A percentile compares a stretch with the other conserved stretches of the same genome.
These are phyloP conservation scores for Proteles cristata DNA, from an alignment of 2,113 vertebrate genomes.

Conservation along the genomic window DNA sequence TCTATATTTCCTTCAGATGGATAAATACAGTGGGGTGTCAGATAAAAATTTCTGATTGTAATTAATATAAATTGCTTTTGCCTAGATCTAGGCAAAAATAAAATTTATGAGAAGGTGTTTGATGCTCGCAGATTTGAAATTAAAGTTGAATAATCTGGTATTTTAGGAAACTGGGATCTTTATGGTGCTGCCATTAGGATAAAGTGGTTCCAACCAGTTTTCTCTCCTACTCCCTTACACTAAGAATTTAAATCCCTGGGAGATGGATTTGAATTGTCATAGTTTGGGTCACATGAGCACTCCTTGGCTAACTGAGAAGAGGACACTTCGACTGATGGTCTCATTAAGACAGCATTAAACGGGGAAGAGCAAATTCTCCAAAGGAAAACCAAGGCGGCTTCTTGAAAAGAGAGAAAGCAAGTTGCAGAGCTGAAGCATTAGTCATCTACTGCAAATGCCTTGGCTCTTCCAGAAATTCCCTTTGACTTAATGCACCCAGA, in stretches of 20 bases:
- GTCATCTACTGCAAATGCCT: not conserved
- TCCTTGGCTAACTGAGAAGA: constrained; percentile 33
- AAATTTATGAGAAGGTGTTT: constrained; percentile 8
- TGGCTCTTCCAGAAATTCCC: constrained; percentile 53
- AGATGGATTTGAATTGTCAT: constrained; percentile 38
- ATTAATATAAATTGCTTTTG: constrained; percentile 22
- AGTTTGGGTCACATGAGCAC: not conserved
- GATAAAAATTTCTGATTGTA: not conserved
- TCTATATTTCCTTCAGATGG: not conserved
- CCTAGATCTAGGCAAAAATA: constrained; percentile 35
- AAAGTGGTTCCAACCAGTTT: constrained; percentile 48
- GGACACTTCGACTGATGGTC: not conserved
- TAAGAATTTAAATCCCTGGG: constrained; percentile 56
- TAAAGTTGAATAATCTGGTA: constrained; percentile 28
- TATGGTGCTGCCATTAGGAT: constrained; percentile 23
- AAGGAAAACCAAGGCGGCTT: not conserved
- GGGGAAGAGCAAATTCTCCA: not conserved
- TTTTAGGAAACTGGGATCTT: constrained; percentile 36
- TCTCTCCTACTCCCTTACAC: not conserved
- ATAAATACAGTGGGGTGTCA: not conserved
- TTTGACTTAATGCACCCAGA: not conserved
- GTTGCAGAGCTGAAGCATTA: not conserved
- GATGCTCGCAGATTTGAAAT: not conserved
- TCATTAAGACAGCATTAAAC: constrained; percentile 35
- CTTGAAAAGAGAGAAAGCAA: not conserved